Base-by-base conservation (phyloP, 92 coral and sea anemone genomes). In the Palythoa grandiflora region DNA sequence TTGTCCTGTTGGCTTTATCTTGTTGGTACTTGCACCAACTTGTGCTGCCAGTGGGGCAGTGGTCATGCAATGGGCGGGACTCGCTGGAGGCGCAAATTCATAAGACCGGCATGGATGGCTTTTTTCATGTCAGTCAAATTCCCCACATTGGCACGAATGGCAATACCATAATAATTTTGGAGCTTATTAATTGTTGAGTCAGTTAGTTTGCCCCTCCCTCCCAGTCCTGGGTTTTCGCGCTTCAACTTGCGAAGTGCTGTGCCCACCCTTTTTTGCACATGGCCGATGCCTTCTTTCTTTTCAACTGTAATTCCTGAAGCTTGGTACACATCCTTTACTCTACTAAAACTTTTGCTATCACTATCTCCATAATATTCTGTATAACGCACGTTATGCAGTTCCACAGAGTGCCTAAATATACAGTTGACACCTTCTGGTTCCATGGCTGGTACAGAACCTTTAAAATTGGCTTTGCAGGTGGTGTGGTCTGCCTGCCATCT, bases 11-110 rank as follows among this genome's bases (percentile, higher is more conserved):
- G 19, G 66, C 5, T 60, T 60, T 60, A 61, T 61, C 68, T 61
- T 61, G 68, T 61, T 61, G 28, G 90, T 5, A 87, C 89, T 50
- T 90, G 91, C 48, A 87, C 87, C 16, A 84, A 91, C 11, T 90
- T 74, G 37, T 84, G 73, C 83, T 87, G 88, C 93, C 93, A 92
- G 65, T 57, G 15, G 5, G 66, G 19, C 28, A 28, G 28, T 28
- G 28, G 28, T 28, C 28, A 28, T 57, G 65, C 3, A 9, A 57
- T 12, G 65, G 65, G 1, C 5, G 16, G 65, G 65, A 57, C 16
- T 57, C 65, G 65, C 65, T 57, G 47, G 47, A 40, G 47, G 47
- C 47, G 1, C 47, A 40, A 40, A 40, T 40, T 1, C 47, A 40
- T 40, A 40, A 57, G 65, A 57, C 65, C 12, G 65, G 65, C 65